Conservation (phyloP, 2,113 vertebrate species). For the Ibidorhyncha struthersii region DNA sequence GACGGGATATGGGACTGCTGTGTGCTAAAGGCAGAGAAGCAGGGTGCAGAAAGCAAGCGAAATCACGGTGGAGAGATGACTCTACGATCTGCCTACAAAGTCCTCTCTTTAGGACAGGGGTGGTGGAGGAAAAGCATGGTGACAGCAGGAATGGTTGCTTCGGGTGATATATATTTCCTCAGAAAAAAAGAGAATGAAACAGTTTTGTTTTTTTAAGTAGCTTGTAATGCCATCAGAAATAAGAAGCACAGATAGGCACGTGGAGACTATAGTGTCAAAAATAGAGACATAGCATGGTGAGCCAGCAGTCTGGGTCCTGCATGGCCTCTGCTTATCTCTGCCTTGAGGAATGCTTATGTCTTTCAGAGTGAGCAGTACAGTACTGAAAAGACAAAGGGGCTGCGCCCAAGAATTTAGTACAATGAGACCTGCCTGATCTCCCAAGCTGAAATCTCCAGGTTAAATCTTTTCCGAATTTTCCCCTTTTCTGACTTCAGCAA, state of each 20-base stretch:
- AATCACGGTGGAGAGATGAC: background rate
- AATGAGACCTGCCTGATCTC: background rate
- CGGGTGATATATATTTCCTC: background rate
- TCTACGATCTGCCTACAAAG: background rate
- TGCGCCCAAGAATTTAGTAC: background rate
- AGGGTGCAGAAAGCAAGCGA: background rate
- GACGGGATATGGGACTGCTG: background rate
- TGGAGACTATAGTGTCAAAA: background rate
- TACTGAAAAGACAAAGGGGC: background rate
- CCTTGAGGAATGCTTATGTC: background rate
- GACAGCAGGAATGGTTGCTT: background rate
- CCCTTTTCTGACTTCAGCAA: background rate
- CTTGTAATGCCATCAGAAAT: background rate
- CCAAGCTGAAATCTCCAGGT: background rate
- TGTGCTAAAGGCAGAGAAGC: background rate
- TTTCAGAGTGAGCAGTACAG: background rate
- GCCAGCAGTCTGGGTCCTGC: background rate
- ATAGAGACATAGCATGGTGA: rapidly evolving
- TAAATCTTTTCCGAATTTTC: background rate
- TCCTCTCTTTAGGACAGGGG: background rate
- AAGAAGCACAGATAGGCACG: background rate
- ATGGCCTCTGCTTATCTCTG: background rate
- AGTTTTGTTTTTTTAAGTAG: background rate
- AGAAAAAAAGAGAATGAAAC: background rate
- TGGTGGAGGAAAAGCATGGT: background rate